Evolutionary conservation across 1,140 invertebrate species (phyloP), one percentile per base, ranked within the genome.

Genomic region (Zaprionus inermis): DNA sequence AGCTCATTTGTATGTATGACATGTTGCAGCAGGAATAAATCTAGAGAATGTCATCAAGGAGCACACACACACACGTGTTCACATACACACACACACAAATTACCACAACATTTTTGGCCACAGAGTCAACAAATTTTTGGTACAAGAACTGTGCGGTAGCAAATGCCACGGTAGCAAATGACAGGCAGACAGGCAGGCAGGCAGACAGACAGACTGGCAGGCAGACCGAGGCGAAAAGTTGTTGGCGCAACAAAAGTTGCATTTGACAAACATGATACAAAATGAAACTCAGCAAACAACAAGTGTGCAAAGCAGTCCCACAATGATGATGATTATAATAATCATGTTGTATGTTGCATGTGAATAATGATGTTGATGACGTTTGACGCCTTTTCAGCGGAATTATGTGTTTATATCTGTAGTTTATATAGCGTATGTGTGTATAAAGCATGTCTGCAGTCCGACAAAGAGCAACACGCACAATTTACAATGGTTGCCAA

Each of bases 241-340:
- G 38, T 36, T 64, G 67, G 46, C 44, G 55, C 56, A 54, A 56
- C 46, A 60, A 68, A 68, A 68, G 64, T 73, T 73, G 71, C 56
- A 56, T 20, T 32, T 49, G 57, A 38, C 32, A 60, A 68, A 54
- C 46, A 52, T 32, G 57, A 41, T 16, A 22, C 16, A 54, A 60
- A 51, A 36, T 38, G 44, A 38, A 36, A 18, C 41, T 34, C 6
- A 51, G 72, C 18, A 51, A 63, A 34, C 52, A 36, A 44, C 14
- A 24, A 67, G 22, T 20, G 36, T 44, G n/a, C 2, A 14, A 44
- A 16, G 14, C 7, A 5, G 7, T n/a, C n/a, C n/a, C n/a, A 44
- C n/a, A 44, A 44, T 18, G 38, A 44, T 44, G 30, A 16, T 44
- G 38, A 44, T 44, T 44, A 44, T 44, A 7, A 16, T 44, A 44